Evolutionary conservation across 2,797 vertebrate genomes (phyloP).

Genomic region (Enteromius treurensis): DNA sequence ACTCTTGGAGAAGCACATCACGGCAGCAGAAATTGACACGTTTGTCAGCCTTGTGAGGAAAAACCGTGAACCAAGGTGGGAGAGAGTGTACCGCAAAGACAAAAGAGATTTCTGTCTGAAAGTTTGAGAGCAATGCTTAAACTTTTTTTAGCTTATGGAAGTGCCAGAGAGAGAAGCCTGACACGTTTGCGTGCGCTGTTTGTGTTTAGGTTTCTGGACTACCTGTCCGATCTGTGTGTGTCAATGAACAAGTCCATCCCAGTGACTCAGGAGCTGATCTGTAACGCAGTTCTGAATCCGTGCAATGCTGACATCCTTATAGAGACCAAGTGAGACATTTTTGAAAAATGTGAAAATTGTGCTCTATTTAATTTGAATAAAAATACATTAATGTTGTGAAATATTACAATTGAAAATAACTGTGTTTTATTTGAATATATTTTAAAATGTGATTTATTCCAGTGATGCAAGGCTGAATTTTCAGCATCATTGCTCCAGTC

Average conservation of each 20-base stretch:
- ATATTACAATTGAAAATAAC: not conserved
- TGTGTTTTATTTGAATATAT: not conserved
- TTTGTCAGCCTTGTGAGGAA: constrained; percentile 89
- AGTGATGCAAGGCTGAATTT: not conserved
- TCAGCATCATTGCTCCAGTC: not conserved
- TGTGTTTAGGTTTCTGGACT: constrained; percentile 91
- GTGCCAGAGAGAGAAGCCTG: not conserved
- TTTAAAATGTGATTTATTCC: not conserved
- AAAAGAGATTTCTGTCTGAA: constrained; percentile 1
- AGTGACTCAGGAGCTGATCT: constrained; percentile 97
- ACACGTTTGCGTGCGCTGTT: not conserved
- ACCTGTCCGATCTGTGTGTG: constrained; percentile 96
- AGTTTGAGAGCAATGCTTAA: not conserved
- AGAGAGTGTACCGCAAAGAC: not conserved
- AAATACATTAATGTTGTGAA: not conserved
- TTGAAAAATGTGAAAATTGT: too few species aligned
- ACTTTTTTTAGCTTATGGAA: not conserved
- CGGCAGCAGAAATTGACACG: constrained; percentile 87
- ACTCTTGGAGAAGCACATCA: constrained; percentile 88
- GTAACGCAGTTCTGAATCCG: constrained; percentile 94
- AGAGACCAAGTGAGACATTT: constrained; percentile 91
- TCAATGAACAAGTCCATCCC: constrained; percentile 99
- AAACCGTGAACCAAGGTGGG: constrained; percentile 87
- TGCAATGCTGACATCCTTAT: constrained; percentile 96
- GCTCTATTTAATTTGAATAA: not conserved